Evolutionary conservation across 1,140 invertebrate species (phyloP).

Genomic region (Caenorhabditis remanei): DNA sequence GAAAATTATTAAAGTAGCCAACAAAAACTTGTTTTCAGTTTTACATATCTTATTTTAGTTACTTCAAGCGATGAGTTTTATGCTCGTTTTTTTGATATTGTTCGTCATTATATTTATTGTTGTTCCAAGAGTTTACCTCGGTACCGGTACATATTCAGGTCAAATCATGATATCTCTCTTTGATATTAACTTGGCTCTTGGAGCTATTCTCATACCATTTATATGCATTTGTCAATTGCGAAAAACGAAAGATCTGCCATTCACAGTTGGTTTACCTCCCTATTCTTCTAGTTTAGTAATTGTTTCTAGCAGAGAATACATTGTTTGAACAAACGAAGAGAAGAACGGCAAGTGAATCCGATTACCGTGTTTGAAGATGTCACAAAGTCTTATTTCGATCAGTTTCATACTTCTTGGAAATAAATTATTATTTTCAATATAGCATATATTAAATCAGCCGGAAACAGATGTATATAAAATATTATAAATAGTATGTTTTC

Average conservation of each 20-base stretch:
- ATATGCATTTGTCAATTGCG: constrained; percentile 1
- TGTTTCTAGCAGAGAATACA: neutral
- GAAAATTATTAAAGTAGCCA: neutral
- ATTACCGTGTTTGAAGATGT: constrained; percentile 30
- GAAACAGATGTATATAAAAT: no score
- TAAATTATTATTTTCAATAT: neutral
- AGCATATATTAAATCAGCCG: no score
- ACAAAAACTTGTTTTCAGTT: neutral
- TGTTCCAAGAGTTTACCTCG: constrained; percentile 33
- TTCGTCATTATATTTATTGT: constrained; percentile 18
- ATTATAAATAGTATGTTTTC: no score
- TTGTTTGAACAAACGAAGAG: constrained; percentile 12
- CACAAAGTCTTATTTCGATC: constrained; percentile 14
- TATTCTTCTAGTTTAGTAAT: neutral
- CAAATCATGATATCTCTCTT: constrained; percentile 33
- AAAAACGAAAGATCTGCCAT: constrained; percentile 26
- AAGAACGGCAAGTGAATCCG: constrained; percentile 8
- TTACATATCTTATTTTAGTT: neutral
- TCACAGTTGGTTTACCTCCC: neutral
- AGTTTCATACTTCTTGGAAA: constrained; percentile 25
- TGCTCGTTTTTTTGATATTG: constrained; percentile 18
- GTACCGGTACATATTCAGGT: neutral
- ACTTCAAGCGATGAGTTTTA: constrained; percentile 4
- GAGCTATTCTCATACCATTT: constrained; percentile 9
- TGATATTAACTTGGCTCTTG: constrained; percentile 21